A percentile compares a stretch with the other conserved stretches of the same genome.
These are phyloP conservation scores for Leucophenga montana DNA, from an alignment of 2,888 invertebrate species.

Conservation along the genomic window DNA sequence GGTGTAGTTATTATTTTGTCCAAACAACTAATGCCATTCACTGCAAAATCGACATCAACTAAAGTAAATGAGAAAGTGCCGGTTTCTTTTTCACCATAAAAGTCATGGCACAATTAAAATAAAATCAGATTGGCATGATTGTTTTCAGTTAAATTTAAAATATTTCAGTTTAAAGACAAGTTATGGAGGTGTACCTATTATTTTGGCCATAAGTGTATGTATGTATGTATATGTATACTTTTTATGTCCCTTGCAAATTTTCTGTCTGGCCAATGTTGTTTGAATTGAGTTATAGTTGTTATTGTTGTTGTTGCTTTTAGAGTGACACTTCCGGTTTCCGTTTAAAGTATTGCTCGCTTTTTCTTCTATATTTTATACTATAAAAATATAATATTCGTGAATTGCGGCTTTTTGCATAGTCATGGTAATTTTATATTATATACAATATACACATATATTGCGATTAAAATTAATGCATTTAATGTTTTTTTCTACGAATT, in stretches of 20 bases:
- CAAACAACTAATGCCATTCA: no score
- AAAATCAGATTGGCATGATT: no score
- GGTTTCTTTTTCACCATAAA: no score
- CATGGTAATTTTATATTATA: neutral
- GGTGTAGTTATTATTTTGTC: no score
- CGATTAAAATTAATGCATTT: no score
- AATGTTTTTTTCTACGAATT: neutral
- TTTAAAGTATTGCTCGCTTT: constrained; percentile 39
- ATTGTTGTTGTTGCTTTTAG: constrained; percentile 30
- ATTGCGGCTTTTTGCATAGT: no score
- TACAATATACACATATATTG: neutral
- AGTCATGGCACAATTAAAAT: no score
- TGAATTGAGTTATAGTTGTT: constrained; percentile 17
- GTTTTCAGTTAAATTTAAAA: neutral
- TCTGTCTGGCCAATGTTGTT: neutral
- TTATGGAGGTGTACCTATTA: no score
- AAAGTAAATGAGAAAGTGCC: no score
- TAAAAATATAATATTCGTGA: neutral
- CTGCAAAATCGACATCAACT: no score
- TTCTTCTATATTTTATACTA: neutral
- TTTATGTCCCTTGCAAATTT: constrained; percentile 15
- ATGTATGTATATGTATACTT: constrained; percentile 45
- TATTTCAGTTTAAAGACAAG: no score
- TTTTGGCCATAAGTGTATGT: no score
- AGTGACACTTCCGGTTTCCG: constrained; percentile 59